A percentile compares a stretch with the other conserved stretches of the same genome.
These are phyloP conservation scores for Prunella strophiata DNA, from an alignment of 2,797 vertebrate genomes.

Conservation along the genomic window DNA sequence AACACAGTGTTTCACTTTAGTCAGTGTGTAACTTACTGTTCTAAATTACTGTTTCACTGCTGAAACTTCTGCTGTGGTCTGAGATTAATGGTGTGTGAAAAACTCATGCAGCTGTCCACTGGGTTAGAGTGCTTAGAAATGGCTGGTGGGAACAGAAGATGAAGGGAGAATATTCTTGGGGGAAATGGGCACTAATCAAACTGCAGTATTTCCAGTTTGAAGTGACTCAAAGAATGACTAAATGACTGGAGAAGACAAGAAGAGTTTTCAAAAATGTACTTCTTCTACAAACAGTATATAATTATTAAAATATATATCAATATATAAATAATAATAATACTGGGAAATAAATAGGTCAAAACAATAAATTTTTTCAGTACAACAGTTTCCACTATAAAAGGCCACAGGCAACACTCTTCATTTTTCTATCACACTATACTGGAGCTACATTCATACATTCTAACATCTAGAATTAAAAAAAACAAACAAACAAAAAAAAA, in stretches of 20 bases:
- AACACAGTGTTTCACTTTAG: background rate
- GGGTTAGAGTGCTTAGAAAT: conserved; percentile 2
- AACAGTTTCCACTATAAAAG: background rate
- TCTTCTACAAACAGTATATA: background rate
- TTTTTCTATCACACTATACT: background rate
- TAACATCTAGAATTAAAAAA: background rate
- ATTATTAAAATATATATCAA: background rate
- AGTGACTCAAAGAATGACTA: background rate
- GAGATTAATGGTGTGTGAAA: conserved; percentile 50
- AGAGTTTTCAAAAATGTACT: background rate
- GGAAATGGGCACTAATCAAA: conserved; percentile 6
- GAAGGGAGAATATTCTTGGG: background rate
- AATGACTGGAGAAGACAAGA: background rate
- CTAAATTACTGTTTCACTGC: conserved; percentile 47
- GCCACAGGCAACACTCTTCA: background rate
- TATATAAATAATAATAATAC: background rate
- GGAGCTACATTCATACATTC: background rate
- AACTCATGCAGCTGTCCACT: conserved; percentile 36
- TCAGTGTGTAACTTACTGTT: background rate
- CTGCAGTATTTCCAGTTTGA: background rate
- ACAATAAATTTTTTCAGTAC: background rate
- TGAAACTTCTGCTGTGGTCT: background rate
- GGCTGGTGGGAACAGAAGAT: conserved; percentile 6
- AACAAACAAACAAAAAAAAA: background rate
- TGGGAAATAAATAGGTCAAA: background rate